Conservation (phyloP, 2,113 vertebrate genomes). For the Xiphophorus hellerii region DNA sequence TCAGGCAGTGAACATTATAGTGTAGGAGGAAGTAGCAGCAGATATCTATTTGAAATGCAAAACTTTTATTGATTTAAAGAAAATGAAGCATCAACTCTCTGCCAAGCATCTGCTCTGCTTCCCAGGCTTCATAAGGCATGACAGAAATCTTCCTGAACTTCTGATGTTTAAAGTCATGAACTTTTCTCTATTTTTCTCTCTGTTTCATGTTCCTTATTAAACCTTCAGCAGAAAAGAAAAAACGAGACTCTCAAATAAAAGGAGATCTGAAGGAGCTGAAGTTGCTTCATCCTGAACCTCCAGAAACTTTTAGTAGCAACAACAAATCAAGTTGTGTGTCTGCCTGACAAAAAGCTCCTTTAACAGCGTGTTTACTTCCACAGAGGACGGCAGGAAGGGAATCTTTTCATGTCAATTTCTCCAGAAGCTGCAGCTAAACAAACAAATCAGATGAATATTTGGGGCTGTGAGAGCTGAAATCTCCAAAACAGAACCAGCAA, state of each 20-base stretch:
- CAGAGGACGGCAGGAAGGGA: neutral
- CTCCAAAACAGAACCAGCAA: neutral
- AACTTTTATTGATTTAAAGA: neutral
- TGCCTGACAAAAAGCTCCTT: neutral
- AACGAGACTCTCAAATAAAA: neutral
- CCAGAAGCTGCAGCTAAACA: neutral
- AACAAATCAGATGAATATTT: neutral
- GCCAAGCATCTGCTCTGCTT: neutral
- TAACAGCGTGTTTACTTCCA: neutral
- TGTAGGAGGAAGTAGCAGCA: no score
- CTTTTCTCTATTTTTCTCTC: neutral
- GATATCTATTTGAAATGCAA: neutral
- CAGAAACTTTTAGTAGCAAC: neutral
- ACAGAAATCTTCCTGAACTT: neutral
- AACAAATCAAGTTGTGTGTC: neutral
- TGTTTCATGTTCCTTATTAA: neutral
- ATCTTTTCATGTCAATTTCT: neutral
- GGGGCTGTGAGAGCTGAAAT: neutral
- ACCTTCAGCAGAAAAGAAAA: neutral
- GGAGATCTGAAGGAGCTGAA: neutral
- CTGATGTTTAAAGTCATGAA: neutral
- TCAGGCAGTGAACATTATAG: no score
- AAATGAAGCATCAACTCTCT: conserved; percentile 18
- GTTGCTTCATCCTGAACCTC: neutral
- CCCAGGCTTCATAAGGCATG: neutral